Evolutionary conservation across 2,888 invertebrate genomes (phyloP).

Genomic region (Caradrina clavipalpis): DNA sequence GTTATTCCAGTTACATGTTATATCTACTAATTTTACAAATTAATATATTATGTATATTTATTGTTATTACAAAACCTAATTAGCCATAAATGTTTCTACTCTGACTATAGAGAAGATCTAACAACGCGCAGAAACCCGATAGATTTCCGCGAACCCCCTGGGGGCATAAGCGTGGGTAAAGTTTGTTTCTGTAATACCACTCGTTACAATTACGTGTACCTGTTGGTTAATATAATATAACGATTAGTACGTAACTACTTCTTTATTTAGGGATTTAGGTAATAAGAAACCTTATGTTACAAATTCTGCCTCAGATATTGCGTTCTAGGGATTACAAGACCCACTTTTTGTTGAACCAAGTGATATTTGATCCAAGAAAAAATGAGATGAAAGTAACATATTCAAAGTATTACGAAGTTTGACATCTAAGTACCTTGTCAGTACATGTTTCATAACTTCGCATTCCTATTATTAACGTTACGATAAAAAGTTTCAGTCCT

Average conservation of each 20-base stretch:
- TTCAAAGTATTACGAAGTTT: conserved; percentile 18
- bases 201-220: conserved; percentile 34
- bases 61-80: conserved; percentile 5
- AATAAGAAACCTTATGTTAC: background rate
- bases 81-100: conserved; percentile 12
- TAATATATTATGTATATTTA: no score
- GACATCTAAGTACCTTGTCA: conserved; percentile 2
- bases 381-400: background rate
- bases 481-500: conserved; percentile 44
- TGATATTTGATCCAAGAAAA: background rate
- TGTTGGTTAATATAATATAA: conserved; percentile 27
- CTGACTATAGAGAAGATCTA: conserved; percentile 16
- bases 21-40: no score
- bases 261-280: background rate
- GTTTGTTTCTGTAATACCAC: conserved; percentile 44
- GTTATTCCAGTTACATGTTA: no score
- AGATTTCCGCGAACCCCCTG: conserved; percentile 33
- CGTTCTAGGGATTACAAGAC: background rate
- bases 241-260: conserved; percentile 4
- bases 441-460: conserved; percentile 28
- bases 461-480: conserved; percentile 27
- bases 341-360: conserved; percentile 12
- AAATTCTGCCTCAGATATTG: background rate
- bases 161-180: conserved; percentile 42
- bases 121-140: conserved; percentile 39